Percentiles rank a stretch among this genome's conserved stretches.
Conservation (phyloP, 2,797 vertebrate genomes). For the Hapalemur alaotrensis region DNA sequence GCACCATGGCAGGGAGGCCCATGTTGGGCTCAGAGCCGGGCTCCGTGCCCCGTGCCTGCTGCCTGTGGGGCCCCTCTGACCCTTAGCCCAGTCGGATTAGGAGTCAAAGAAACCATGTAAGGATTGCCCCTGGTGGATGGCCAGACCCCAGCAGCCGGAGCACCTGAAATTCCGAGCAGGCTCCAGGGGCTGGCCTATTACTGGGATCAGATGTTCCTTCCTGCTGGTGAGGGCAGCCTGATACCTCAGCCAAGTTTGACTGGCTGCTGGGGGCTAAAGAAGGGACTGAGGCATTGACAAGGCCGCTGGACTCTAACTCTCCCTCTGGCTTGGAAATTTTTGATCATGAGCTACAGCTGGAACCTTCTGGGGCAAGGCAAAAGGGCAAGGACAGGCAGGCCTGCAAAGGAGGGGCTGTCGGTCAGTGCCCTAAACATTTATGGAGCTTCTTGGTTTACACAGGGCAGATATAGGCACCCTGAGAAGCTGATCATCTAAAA, state of each 20-base stretch:
- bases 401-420: neutral
- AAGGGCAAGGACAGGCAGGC: neutral
- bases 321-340: neutral
- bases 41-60: neutral
- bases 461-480: neutral
- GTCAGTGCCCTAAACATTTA: accelerated
- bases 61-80: neutral
- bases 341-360: neutral
- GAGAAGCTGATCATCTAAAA: neutral
- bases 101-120: neutral
- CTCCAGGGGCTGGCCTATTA: neutral
- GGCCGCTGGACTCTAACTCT: neutral
- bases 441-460: neutral
- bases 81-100: neutral
- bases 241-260: neutral
- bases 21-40: neutral
- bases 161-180: neutral
- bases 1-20: accelerated
- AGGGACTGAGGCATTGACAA: neutral
- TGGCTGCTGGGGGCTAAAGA: neutral
- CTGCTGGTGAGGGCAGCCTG: no score
- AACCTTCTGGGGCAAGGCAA: neutral
- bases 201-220: neutral
- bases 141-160: accelerated
- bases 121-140: accelerated